Conservation (phyloP, 2,888 invertebrate genomes). For the Hydropsyche betteni region DNA sequence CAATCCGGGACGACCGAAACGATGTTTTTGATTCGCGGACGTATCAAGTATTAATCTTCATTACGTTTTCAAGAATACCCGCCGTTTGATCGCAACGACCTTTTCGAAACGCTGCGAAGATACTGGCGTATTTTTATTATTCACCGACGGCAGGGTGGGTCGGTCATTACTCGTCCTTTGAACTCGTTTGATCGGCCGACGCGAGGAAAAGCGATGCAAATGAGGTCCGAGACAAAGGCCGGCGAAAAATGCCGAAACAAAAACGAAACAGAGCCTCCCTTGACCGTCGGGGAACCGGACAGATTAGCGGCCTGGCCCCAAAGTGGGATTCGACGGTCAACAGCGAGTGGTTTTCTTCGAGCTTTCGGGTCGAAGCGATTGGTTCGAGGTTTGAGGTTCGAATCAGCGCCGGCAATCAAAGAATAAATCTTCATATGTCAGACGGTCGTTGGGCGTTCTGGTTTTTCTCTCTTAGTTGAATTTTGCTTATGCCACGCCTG, state of each 20-base stretch:
- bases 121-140: slow-evolving; percentile 21
- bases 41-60: slow-evolving; percentile 1
- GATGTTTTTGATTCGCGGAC: not conserved
- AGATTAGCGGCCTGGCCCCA: slow-evolving; percentile 1
- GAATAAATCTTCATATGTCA: slow-evolving; percentile 46
- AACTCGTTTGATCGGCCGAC: slow-evolving; percentile 17
- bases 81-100: not conserved
- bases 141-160: not conserved
- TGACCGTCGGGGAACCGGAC: slow-evolving; percentile 15
- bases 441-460: slow-evolving; percentile 31
- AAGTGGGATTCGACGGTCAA: not conserved
- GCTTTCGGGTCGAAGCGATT: not conserved
- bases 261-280: not conserved
- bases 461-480: slow-evolving; percentile 11
- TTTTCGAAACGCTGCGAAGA: not conserved
- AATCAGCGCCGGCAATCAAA: slow-evolving; percentile 43
- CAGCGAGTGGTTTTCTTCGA: not conserved
- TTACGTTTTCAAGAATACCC: slow-evolving; percentile 3
- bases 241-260: not conserved
- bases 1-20: no score
- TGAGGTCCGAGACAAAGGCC: slow-evolving; percentile 5
- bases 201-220: slow-evolving; percentile 16
- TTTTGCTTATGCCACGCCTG: slow-evolving; percentile 4
- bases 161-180: slow-evolving; percentile 20
- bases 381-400: slow-evolving; percentile 2